Percentiles rank a stretch among this genome's conserved stretches.
Conservation (phyloP, 2,888 invertebrate genomes). For the Hesperia comma region DNA sequence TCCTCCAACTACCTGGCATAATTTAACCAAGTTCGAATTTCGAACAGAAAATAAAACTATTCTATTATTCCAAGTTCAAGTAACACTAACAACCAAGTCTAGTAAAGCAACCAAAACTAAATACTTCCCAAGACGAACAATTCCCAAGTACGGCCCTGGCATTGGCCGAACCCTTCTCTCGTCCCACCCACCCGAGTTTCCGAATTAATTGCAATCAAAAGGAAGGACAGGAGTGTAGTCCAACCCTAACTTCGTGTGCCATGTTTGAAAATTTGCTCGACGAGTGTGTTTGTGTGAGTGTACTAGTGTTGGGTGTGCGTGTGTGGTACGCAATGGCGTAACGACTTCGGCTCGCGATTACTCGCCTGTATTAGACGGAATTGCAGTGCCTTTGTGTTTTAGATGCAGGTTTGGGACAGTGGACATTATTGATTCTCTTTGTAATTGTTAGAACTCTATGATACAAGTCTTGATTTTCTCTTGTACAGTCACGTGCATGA, state of each 20-base stretch:
- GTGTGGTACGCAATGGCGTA: slow-evolving; percentile 47
- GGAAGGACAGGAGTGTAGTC: slow-evolving; percentile 83
- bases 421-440: not conserved
- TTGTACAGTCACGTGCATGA: too few species aligned
- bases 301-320: slow-evolving; percentile 36
- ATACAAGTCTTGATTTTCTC: too few species aligned
- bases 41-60: slow-evolving; percentile 29
- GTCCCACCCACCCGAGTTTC: slow-evolving; percentile 56
- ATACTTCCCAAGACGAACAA: slow-evolving; percentile 58
- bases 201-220: slow-evolving; percentile 85
- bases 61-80: slow-evolving; percentile 37
- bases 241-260: slow-evolving; percentile 80
- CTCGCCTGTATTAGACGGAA: slow-evolving; percentile 39
- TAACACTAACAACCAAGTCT: slow-evolving; percentile 46
- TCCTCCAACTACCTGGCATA: slow-evolving; percentile 9
- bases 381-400: slow-evolving; percentile 24
- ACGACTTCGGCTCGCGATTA: slow-evolving; percentile 39
- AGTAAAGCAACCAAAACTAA: slow-evolving; percentile 36
- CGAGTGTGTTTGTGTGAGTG: slow-evolving; percentile 53
- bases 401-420: not conserved
- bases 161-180: slow-evolving; percentile 74
- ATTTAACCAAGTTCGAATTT: slow-evolving; percentile 20
- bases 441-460: too few species aligned
- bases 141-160: slow-evolving; percentile 76
- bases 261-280: slow-evolving; percentile 65